Evolutionary conservation across 2,888 invertebrate genomes (phyloP), one percentile per base, ranked within the genome.

Genomic region (Dinocampus coccinellae): DNA sequence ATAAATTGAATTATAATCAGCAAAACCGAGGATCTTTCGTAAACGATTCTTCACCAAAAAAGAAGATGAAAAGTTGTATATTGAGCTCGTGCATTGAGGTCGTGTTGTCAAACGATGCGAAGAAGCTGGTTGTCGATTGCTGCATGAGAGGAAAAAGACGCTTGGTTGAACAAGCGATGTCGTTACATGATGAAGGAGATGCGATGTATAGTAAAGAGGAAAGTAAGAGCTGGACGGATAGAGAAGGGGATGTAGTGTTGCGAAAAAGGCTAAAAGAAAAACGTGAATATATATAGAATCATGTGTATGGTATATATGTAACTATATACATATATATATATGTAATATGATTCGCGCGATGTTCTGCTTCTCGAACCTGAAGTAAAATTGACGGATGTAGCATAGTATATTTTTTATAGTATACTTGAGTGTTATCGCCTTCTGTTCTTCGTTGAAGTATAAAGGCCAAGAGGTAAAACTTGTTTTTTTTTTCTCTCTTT

Each of bases 351-450:
- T 39, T 47, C 47, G 47, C 29, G 55, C 36, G 24, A 39, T 52
- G 58, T 69, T 52, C 57, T 66, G 16, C 61, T 33, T 34, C 61
- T 58, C 61, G 52, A 26, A 60, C 55, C 42, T 39, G 67, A 70
- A 55, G 68, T 47, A 68, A 73, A 70, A 72, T 69, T 68, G 61
- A 73, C 64, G 47, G 52, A 39, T 39, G 33, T 33, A 26, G 63
- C 22, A 24, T 55, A 13, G 39, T 55, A 67, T 66, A 75, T 74
- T 78, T 72, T 76, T 77, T 74, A 73, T 67, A 63, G 70, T 67
- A 61, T 63, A 73, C 76, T 72, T 73, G 72, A 70, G 72, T 67
- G 77, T 74, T 73, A 74, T 78, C 73, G 62, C 69, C 61, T 53
- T 61, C 69, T 75, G 60, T 73, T 68, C 52, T 47, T 55, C 53